Percentiles rank a stretch among this genome's conserved stretches.
Conservation (phyloP, 2,113 vertebrate genomes). For the Antechinus stuartii region DNA sequence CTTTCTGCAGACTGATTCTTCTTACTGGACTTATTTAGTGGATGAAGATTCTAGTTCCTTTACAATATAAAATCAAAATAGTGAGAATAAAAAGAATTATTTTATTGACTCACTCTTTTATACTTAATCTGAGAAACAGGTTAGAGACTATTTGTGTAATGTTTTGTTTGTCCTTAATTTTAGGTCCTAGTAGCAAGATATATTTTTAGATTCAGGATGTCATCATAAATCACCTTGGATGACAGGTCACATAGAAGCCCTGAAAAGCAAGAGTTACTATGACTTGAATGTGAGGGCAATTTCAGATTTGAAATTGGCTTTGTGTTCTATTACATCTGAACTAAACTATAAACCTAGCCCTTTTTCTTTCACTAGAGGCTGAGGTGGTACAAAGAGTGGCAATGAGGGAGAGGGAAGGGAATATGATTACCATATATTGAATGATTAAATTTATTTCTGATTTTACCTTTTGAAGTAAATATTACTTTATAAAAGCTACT, state of each 20-base stretch:
- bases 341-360: not conserved
- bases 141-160: not conserved
- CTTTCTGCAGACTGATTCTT: not conserved
- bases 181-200: not conserved
- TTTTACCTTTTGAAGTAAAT: not conserved
- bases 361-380: not conserved
- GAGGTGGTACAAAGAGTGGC: no score
- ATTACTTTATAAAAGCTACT: not conserved
- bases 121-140: not conserved
- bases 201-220: not conserved
- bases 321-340: not conserved
- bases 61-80: not conserved
- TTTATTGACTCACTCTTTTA: not conserved
- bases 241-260: not conserved
- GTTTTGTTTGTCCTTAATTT: not conserved
- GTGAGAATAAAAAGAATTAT: not conserved
- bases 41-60: not conserved
- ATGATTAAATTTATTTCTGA: not conserved
- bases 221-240: not conserved
- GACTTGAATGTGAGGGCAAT: no score
- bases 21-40: not conserved
- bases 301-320: not conserved
- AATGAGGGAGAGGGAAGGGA: not conserved
- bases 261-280: not conserved
- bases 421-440: not conserved